A percentile compares a stretch with the other conserved stretches of the same genome.
Conservation (phyloP, 2,797 vertebrate species). For the Malurus splendens region DNA sequence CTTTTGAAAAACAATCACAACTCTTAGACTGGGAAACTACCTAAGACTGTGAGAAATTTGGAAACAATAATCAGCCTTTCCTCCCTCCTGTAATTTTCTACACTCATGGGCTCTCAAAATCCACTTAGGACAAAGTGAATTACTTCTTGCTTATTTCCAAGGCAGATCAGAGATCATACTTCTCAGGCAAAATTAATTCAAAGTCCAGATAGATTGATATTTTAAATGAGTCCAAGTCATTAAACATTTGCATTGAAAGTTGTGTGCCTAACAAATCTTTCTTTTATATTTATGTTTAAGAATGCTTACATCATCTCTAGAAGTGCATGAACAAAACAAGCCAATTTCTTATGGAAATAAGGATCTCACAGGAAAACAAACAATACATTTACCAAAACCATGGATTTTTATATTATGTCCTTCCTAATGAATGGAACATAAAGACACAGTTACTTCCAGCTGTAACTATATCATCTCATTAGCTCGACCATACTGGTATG, state of each 20-base stretch:
- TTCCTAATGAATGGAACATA: background rate
- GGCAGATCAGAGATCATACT: background rate
- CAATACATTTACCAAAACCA: background rate
- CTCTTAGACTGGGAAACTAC: background rate
- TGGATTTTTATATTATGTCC: background rate
- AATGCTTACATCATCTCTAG: background rate
- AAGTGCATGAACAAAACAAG: background rate
- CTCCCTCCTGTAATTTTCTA: background rate
- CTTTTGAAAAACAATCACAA: background rate
- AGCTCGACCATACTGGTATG: background rate
- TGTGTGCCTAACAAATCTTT: background rate
- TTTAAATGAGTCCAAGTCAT: background rate
- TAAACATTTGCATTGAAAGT: background rate
- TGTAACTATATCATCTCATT: conserved; percentile 13
- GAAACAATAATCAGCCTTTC: background rate
- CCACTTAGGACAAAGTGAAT: background rate
- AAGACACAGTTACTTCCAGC: conserved; percentile 10
- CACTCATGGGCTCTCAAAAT: background rate
- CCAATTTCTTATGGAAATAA: background rate
- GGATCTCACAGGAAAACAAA: background rate
- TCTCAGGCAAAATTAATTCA: background rate
- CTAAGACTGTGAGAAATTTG: background rate
- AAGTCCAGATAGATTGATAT: background rate
- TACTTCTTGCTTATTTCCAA: background rate
- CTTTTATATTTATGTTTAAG: background rate